These are phyloP conservation scores for Drosophila suboccidentalis DNA, from an alignment of 2,888 invertebrate species.

Conservation along the genomic window DNA sequence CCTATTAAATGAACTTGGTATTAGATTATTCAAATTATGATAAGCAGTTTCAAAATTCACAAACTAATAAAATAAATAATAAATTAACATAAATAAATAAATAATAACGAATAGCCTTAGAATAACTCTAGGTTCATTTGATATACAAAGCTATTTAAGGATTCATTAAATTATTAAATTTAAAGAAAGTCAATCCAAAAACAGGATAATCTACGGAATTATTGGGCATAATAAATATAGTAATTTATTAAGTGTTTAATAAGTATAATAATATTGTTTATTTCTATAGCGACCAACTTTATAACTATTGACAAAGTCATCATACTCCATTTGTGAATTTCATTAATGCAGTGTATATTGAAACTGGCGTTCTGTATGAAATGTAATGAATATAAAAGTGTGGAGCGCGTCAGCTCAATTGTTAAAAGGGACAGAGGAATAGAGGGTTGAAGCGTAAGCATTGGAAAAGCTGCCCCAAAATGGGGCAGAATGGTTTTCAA, in stretches of 20 bases:
- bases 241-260: no score
- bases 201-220: background rate
- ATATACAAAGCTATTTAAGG: background rate
- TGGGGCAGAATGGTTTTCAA: constrained; percentile 67
- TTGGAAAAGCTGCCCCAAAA: constrained; percentile 38
- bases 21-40: background rate
- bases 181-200: background rate
- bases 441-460: background rate
- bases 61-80: no score
- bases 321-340: constrained; percentile 10
- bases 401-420: constrained; percentile 30
- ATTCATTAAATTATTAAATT: background rate
- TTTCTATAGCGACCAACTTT: background rate
- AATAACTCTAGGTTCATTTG: background rate
- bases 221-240: no score
- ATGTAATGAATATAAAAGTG: constrained; percentile 71
- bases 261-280: no score
- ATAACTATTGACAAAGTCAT: background rate
- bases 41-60: background rate
- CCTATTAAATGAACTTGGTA: background rate
- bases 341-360: constrained; percentile 34
- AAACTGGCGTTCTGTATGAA: constrained; percentile 42
- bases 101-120: background rate
- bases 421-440: background rate
- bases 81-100: no score